Evolutionary conservation across 2,797 vertebrate genomes (phyloP).

Genomic region (Lates japonicus): DNA sequence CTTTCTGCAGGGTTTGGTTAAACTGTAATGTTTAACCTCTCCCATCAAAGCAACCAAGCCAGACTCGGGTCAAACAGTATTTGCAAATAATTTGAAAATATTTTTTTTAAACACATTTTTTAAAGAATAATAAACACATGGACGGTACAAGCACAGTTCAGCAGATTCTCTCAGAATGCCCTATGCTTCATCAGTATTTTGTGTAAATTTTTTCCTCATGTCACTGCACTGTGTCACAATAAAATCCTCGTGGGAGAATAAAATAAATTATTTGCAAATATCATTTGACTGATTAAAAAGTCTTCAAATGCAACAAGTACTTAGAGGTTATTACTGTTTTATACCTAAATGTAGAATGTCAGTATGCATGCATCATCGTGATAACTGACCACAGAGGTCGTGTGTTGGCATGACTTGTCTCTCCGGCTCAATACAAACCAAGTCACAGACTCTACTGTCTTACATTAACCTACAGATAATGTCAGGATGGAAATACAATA

Average conservation of each 20-base stretch:
- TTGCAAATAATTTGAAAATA: slow-evolving; percentile 31
- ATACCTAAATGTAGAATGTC: slow-evolving; percentile 61
- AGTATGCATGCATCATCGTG: slow-evolving; percentile 81
- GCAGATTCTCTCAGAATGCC: not conserved
- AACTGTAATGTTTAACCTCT: slow-evolving; percentile 27
- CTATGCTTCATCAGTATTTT: not conserved
- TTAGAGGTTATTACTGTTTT: slow-evolving; percentile 53
- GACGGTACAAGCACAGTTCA: not conserved
- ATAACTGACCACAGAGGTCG: slow-evolving; percentile 65
- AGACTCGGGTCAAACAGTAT: slow-evolving; percentile 34
- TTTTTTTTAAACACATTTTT: not conserved
- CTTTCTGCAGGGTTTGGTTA: slow-evolving; percentile 23
- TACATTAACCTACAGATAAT: slow-evolving; percentile 16
- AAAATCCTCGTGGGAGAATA: not conserved
- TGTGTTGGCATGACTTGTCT: slow-evolving; percentile 74
- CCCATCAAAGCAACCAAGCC: slow-evolving; percentile 26
- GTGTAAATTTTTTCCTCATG: slow-evolving; percentile 1
- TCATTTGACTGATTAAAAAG: slow-evolving; percentile 20
- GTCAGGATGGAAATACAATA: slow-evolving; percentile 33
- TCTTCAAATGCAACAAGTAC: slow-evolving; percentile 41
- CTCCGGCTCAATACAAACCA: slow-evolving; percentile 51
- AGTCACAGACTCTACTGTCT: slow-evolving; percentile 47
- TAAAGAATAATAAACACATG: not conserved
- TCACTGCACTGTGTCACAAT: not conserved
- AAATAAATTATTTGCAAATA: slow-evolving; percentile 37